Evolutionary conservation across 2,113 vertebrate species (phyloP), one percentile per base, ranked within the genome.

Genomic region (Puffinus mauretanicus): DNA sequence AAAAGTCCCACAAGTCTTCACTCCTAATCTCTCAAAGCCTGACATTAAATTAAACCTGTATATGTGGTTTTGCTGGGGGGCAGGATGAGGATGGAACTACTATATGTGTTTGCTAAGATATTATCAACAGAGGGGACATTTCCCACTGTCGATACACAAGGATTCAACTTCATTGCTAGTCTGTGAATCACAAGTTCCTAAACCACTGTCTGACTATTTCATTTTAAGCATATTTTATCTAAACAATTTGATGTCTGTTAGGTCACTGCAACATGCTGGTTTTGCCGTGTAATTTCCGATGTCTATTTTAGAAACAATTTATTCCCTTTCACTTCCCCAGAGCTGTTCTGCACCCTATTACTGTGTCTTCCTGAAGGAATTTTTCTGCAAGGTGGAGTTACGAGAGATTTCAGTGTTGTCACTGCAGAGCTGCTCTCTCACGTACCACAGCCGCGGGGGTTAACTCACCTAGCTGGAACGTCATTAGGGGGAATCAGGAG

Each of bases 1-100:
- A 34, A 42, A 93, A 89, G 26, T 71, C 81, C 34, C 66, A n/a
- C 42, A 85, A 80, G 58, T 73, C 90, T 93, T 91, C 61, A 52
- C 72, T 87, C 57, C 34, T 94, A 75, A 90, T 94, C 90, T 94
- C 49, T 52, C 58, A 94, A 94, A 95, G 71, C 40, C 49, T 79
- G 88, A 87, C 87, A 87, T 82, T 79, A 91, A 84, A 93, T 90
- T 82, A 76, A 79, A 87, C 34, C 44, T 90, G 29, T 24, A 61
- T 30, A 22, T n/a, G 70, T 82, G 88, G 47, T 52, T 95, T 92
- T 90, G n/a, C 85, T 86, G 85, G 46, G 65, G 42, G 40, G 18
- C 0, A 0, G 54, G 71, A 55, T 69, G 71, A 86, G 49, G 32
- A 42, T 64, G 34, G 54, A 93, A 91, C 29, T 49, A 15, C 32